phyloP scores from a whole-genome alignment of 2,113 vertebrate species.

The Octodon degus region DNA sequence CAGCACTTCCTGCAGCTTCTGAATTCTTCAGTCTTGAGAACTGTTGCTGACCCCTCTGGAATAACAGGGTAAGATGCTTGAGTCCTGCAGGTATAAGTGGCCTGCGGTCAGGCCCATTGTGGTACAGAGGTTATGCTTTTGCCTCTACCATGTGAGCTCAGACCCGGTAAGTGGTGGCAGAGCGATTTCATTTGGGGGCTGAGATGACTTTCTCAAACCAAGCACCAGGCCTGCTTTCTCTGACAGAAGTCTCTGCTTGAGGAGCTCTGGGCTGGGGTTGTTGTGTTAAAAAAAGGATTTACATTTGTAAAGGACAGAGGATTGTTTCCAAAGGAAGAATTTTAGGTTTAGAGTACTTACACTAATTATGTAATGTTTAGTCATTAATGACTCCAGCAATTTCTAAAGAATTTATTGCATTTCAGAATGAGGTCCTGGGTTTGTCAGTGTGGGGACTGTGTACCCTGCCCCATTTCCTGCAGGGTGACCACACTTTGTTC shows the following conservation, averaged over 20 bases:
- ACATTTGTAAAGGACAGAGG: not conserved
- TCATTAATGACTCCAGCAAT: conserved; percentile 62
- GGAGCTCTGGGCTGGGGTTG: not conserved
- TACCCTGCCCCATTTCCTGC: not conserved
- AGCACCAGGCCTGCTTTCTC: not conserved
- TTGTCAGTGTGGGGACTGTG: conserved; percentile 61
- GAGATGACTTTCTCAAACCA: not conserved
- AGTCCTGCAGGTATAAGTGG: not conserved
- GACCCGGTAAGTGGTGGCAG: not conserved
- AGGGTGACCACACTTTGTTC: not conserved
- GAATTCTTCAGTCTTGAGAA: not conserved
- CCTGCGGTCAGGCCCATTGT: not conserved
- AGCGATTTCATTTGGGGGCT: not conserved
- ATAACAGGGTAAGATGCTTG: not conserved
- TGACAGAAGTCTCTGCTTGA: not conserved
- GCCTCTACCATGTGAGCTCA: not conserved
- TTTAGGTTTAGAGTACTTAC: not conserved
- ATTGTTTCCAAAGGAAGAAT: conserved; percentile 45
- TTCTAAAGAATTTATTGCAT: conserved; percentile 64
- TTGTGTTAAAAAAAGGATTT: not conserved
- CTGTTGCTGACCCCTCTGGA: not conserved
- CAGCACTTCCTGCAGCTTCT: not conserved
- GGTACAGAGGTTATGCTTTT: not conserved
- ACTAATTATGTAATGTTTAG: conserved; percentile 16
- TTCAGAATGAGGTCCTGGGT: conserved; percentile 48